phyloP scores from a whole-genome alignment of 2,113 vertebrate species.

The Romanogobio albipinnatus region DNA sequence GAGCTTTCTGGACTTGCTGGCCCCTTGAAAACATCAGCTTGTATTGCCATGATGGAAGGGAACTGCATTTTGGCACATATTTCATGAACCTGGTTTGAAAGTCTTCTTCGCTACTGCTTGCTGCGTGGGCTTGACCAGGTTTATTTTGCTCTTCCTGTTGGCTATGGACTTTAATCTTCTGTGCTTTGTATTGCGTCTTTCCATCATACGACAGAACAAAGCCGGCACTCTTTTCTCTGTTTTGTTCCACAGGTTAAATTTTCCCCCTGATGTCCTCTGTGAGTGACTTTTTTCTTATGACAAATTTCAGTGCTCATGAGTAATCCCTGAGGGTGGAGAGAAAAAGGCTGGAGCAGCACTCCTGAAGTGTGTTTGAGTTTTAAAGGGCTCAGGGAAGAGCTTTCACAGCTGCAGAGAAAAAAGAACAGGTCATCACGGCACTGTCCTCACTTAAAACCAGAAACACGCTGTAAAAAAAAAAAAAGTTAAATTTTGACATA shows the following conservation, averaged over 20 bases:
- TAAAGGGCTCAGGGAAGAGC: neutral
- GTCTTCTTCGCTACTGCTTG: neutral
- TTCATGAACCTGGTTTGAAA: neutral
- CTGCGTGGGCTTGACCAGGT: neutral
- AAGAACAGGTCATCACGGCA: neutral
- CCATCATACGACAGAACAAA: conserved; percentile 17
- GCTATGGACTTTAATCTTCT: conserved; percentile 12
- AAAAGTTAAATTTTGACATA: no score
- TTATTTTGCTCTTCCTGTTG: neutral
- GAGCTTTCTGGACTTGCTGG: neutral
- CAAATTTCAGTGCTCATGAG: neutral
- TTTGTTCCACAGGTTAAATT: neutral
- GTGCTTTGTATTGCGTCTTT: neutral
- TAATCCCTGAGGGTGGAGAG: neutral
- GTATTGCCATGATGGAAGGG: neutral
- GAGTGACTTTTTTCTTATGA: neutral
- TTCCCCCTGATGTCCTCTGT: neutral
- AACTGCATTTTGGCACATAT: neutral
- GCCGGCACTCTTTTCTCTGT: neutral
- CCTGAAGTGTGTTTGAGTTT: neutral
- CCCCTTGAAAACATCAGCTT: neutral
- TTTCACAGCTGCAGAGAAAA: conserved; percentile 11
- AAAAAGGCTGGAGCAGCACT: neutral
- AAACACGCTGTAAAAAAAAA: neutral
- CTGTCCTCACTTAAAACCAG: neutral